These are phyloP conservation scores for Aphrocallistes beatrix DNA, from an alignment of 37 sponge, comb jelly and placozoan genomes.

Conservation along the genomic window DNA sequence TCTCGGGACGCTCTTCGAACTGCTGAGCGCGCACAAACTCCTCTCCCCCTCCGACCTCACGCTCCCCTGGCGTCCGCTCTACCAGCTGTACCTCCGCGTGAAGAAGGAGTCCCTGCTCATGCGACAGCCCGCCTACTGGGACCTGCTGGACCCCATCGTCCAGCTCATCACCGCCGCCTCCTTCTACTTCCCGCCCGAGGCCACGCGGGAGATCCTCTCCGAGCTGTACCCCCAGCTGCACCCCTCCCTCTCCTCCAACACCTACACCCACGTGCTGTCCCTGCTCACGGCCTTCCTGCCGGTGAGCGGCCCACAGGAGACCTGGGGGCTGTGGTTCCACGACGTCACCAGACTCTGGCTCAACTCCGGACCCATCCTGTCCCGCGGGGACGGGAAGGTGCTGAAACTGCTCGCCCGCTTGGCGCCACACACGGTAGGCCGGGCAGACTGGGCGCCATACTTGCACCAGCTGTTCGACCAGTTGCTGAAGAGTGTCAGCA, in stretches of 20 bases:
- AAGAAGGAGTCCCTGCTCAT: neutral
- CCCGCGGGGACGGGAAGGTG: conserved; percentile 34
- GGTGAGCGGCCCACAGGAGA: conserved; percentile 30
- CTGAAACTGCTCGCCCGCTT: conserved; percentile 54
- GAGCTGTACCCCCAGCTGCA: conserved; percentile 79
- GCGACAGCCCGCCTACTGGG: neutral
- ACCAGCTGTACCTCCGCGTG: conserved; percentile 25
- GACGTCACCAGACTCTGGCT: conserved; percentile 60
- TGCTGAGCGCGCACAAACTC: conserved; percentile 35
- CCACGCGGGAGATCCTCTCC: conserved; percentile 78
- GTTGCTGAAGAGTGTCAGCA: conserved; percentile 45
- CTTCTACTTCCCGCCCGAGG: conserved; percentile 78
- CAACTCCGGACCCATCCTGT: neutral
- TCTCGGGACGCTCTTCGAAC: conserved; percentile 16
- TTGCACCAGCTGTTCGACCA: conserved; percentile 57
- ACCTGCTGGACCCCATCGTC: neutral
- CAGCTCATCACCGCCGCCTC: neutral
- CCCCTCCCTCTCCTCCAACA: conserved; percentile 40
- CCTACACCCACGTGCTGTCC: conserved; percentile 31
- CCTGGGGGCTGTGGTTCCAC: conserved; percentile 74
- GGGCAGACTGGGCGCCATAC: conserved; percentile 85
- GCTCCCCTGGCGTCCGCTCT: conserved; percentile 82
- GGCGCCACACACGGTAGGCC: conserved; percentile 52
- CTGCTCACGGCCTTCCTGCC: conserved; percentile 64
- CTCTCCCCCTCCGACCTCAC: conserved; percentile 56